Base-by-base conservation (phyloP, 2,888 invertebrate species). In the Perizoma flavofasciatum region DNA sequence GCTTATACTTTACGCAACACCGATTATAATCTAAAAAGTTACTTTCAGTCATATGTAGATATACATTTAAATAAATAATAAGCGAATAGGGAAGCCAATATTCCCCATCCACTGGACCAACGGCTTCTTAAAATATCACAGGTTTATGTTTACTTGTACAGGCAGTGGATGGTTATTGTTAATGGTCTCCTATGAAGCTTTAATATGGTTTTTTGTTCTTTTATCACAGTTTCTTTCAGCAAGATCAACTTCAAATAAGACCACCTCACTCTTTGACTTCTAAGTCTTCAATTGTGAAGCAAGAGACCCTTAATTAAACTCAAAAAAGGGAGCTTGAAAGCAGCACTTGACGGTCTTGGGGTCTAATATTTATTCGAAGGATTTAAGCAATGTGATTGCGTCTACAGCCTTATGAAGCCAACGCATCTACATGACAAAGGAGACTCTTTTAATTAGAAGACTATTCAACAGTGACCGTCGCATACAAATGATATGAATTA, bases 371-470 rank as follows among this genome's bases (percentile, higher is more conserved):
- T 83, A 83, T 83, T 82, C 78, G 73, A 81, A 78, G 78, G 79
- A 77, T 75, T 75, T 69, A 71, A 70, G 61, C 66, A 73, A 74
- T 78, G 72, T 82, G 84, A 84, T 84, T 84, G 82, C 79, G 77
- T 66, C 72, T 57, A 47, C 56, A 50, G 52, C 61, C 51, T 62
- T 55, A 51, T 58, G 52, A 62, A 62, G 57, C 53, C 74, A 70
- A 78, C 76, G 75, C 75, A 87, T 87, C 86, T 85, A 83, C 86
- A 87, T 87, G 67, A 85, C 85, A 87, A 87, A 87, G 86, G 80
- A 71, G 69, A 81, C 80, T 86, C 83, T 85, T 87, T 87, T 86
- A 87, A 87, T 87, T 85, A 86, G 81, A 78, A 77, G 83, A 82
- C 85, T 83, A 84, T 85, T 85, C 75, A 73, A 72, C 75, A 75